These are phyloP conservation scores for Tubulanus polymorphus DNA, from an alignment of 2,888 invertebrate genomes.

Conservation along the genomic window DNA sequence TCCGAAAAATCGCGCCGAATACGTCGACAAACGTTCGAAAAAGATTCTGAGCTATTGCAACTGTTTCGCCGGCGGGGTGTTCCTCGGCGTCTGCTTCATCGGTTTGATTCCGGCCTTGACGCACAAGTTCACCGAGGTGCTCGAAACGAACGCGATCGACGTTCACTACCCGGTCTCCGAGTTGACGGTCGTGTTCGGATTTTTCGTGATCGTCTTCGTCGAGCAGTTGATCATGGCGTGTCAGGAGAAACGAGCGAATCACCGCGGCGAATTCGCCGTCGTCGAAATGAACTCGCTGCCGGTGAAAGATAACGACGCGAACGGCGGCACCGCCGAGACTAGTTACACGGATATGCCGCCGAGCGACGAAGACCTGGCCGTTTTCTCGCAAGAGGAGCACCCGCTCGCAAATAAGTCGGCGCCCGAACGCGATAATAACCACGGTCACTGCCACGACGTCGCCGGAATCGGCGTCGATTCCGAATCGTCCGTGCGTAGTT, in stretches of 20 bases:
- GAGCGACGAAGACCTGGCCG: background rate
- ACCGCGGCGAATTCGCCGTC: background rate
- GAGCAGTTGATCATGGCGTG: conserved; percentile 29
- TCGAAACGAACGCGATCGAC: conserved; percentile 18
- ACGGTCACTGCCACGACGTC: conserved; percentile 23
- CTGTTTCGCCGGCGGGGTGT: conserved; percentile 47
- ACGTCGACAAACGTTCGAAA: background rate
- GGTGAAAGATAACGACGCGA: background rate
- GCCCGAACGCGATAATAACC: conserved; percentile 5
- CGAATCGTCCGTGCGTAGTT: conserved; percentile 25
- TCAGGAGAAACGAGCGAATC: conserved; percentile 7
- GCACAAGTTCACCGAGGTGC: conserved; percentile 25
- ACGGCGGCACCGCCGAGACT: background rate
- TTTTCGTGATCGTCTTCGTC: conserved; percentile 41
- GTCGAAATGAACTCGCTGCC: background rate
- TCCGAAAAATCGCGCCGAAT: background rate
- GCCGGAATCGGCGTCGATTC: conserved; percentile 11
- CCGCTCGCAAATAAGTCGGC: background rate
- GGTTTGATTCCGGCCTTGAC: conserved; percentile 43
- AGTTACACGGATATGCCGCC: background rate
- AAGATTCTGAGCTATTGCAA: conserved; percentile 18
- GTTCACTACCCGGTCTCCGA: conserved; percentile 41
- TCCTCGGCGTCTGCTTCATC: conserved; percentile 48
- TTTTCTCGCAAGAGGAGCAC: background rate
- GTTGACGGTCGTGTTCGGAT: conserved; percentile 39